Conservation (phyloP, 2,797 vertebrate genomes). For the Sciurus carolinensis region DNA sequence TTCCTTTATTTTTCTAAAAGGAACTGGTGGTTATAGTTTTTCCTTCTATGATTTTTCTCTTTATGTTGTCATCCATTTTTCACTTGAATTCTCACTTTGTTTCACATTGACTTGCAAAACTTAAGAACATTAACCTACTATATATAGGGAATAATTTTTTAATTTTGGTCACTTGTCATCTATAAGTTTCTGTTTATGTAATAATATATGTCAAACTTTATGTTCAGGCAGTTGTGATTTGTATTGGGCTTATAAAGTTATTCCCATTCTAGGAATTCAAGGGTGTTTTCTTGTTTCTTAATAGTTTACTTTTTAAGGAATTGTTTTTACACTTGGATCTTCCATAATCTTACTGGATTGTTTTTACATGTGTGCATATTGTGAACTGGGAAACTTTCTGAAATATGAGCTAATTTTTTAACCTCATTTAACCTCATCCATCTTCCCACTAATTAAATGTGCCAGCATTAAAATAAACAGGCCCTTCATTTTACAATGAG, state of each 20-base stretch:
- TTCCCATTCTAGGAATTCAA: neutral
- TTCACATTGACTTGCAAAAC: neutral
- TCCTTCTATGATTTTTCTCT: neutral
- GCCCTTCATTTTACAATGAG: neutral
- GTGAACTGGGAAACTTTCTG: neutral
- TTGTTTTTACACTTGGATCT: neutral
- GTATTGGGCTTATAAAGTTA: neutral
- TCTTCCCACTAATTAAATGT: neutral
- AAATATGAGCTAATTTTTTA: neutral
- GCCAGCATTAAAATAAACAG: neutral
- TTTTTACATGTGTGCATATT: neutral
- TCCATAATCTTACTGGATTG: neutral
- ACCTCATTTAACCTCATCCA: neutral
- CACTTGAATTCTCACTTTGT: neutral
- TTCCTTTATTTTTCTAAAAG: slow-evolving; percentile 28
- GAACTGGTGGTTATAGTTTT: neutral
- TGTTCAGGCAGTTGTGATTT: neutral
- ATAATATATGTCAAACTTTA: neutral
- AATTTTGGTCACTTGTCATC: neutral
- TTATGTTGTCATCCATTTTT: slow-evolving; percentile 8
- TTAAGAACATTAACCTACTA: neutral
- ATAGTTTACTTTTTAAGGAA: neutral
- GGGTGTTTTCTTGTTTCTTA: neutral
- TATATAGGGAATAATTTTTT: neutral
- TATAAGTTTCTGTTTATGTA: neutral